phyloP scores from a whole-genome alignment of 2,113 vertebrate genomes.

The Solenodon paradoxus region DNA sequence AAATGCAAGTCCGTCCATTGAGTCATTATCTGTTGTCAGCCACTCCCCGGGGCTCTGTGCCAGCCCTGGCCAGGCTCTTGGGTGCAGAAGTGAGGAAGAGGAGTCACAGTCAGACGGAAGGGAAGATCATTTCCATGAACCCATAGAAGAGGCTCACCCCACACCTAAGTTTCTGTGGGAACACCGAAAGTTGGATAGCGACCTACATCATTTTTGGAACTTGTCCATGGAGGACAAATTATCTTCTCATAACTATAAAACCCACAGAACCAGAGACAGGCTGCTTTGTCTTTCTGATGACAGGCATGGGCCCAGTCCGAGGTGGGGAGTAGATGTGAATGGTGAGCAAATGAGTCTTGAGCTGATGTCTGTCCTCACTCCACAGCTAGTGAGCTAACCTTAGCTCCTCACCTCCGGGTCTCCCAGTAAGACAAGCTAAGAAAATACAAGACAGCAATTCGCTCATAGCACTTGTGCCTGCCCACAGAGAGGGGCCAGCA shows the following conservation, averaged over 20 bases:
- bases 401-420: rapidly evolving
- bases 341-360: not conserved
- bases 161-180: not conserved
- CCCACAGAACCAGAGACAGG: not conserved
- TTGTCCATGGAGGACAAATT: not conserved
- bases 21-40: not conserved
- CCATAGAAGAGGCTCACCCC: not conserved
- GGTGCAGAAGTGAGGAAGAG: not conserved
- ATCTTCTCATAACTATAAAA: not conserved
- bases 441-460: not conserved
- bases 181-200: not conserved
- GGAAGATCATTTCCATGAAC: not conserved
- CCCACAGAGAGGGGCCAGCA: too few relatives aligned
- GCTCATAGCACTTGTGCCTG: not conserved
- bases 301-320: rapidly evolving
- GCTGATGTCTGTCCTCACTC: rapidly evolving
- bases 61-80: too few relatives aligned
- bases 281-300: not conserved
- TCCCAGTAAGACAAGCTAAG: not conserved
- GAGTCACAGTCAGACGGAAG: not conserved
- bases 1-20: not conserved
- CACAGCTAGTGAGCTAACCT: not conserved
- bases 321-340: not conserved
- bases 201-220: not conserved
- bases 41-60: not conserved